These are phyloP conservation scores for Hirundichthys speculiger DNA, from an alignment of 2,113 vertebrate genomes.

Conservation along the genomic window DNA sequence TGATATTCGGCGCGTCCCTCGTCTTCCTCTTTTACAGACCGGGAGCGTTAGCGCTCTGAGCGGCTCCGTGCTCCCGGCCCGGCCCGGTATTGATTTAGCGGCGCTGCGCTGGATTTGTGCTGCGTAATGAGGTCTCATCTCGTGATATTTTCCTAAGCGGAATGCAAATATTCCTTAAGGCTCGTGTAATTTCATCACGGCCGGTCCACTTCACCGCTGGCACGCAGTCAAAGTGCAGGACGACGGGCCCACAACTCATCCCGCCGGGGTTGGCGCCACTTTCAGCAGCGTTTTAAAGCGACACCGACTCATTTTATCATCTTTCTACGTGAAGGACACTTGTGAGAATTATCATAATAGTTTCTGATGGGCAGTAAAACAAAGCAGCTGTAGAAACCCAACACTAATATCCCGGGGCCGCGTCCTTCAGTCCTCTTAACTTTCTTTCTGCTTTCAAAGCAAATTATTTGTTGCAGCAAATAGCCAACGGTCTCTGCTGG, in stretches of 20 bases:
- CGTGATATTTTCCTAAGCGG: conserved; percentile 65
- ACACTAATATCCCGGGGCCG: conserved; percentile 50
- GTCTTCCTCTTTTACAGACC: conserved; percentile 36
- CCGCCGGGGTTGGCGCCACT: conserved; percentile 40
- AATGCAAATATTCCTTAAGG: conserved; percentile 72
- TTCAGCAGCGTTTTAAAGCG: background rate
- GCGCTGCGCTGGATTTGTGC: conserved; percentile 64
- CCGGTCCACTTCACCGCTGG: conserved; percentile 52
- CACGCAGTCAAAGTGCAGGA: conserved; percentile 53
- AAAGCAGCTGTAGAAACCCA: conserved; percentile 35
- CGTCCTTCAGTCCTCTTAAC: conserved; percentile 52
- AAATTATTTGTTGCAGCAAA: conserved; percentile 75
- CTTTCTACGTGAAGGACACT: conserved; percentile 19
- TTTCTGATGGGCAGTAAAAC: conserved; percentile 31
- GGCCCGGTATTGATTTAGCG: conserved; percentile 65
- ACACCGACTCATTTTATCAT: conserved; percentile 4
- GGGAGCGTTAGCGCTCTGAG: conserved; percentile 51
- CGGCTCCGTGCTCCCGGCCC: conserved; percentile 19
- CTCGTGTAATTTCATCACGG: conserved; percentile 71
- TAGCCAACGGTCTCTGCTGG: conserved; percentile 60
- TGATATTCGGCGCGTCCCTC: conserved; percentile 49
- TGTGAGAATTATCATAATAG: conserved; percentile 41
- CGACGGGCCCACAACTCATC: conserved; percentile 48
- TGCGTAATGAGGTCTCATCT: conserved; percentile 71
- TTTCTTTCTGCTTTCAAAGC: conserved; percentile 69